phyloP scores from a whole-genome alignment of 2,797 vertebrate species.

The Dryobates pubescens region DNA sequence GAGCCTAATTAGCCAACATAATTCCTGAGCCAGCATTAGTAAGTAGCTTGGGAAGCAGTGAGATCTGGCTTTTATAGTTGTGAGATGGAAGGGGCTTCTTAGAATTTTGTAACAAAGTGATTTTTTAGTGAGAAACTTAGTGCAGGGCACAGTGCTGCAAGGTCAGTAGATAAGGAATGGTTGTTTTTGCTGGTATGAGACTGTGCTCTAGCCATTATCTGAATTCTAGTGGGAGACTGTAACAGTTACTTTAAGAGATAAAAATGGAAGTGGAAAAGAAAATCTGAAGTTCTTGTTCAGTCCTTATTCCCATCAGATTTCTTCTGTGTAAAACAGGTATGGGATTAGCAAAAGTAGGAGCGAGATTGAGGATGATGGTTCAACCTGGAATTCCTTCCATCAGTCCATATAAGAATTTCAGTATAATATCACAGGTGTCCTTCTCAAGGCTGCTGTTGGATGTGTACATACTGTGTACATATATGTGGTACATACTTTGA shows the following conservation, averaged over 20 bases:
- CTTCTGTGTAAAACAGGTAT: neutral
- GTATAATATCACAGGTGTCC: neutral
- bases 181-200: neutral
- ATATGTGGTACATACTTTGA: neutral
- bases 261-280: neutral
- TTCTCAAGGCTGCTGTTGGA: neutral
- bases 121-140: neutral
- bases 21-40: neutral
- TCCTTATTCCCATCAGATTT: neutral
- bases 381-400: neutral
- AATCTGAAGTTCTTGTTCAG: neutral
- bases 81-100: neutral
- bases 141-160: neutral
- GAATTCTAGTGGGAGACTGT: neutral
- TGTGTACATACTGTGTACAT: rapidly evolving
- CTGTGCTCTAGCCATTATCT: neutral
- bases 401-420: neutral
- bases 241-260: neutral
- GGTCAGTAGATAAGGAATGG: neutral
- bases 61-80: neutral
- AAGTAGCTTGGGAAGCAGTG: neutral
- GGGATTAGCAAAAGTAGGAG: neutral
- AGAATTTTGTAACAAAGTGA: neutral
- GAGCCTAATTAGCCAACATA: neutral
- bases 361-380: neutral